Evolutionary conservation across 2,797 vertebrate species (phyloP), one percentile per base, ranked within the genome.

Genomic region (Mareca penelope): DNA sequence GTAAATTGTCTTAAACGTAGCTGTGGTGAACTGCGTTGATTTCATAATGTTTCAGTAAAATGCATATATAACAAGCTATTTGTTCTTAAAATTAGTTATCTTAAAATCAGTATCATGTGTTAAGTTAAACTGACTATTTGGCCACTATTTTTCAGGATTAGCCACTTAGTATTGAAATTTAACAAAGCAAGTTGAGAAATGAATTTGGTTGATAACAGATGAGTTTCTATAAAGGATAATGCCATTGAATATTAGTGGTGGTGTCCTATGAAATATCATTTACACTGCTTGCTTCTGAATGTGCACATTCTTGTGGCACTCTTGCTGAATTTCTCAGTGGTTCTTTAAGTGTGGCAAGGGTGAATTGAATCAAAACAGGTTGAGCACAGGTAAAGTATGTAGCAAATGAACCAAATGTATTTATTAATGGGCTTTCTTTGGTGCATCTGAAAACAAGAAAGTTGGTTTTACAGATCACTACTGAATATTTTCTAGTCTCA

Each of bases 261-360:
- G 7, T 69, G 63, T 67, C 40, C 44, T 40, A 15, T 28, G 59
- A 29, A 78, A 11, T 40, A 18, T 35, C 11, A 84, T 44, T 14
- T 12, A 5, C 46, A 0, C 24, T 35, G 40, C 71, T 19, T 60
- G 42, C 29, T 80, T 64, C 33, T 82, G n/a, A 82, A 9, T 7
- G 37, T 46, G 8, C 10, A 17, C 0, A 0, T 44, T 52, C 22
- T 42, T 13, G 10, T 65, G 33, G 2, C 9, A 4, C 24, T 70
- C 22, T 24, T 21, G 22, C 5, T 42, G 4, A 63, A 33, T 76
- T 61, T 68, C 84, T 78, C 61, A 59, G 39, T 19, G 3, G 23
- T 55, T n/a, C n/a, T 63, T 85, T 84, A 76, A 44, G 11, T 24
- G 39, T 63, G 33, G 6, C 53, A 71, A 86, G 72, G 14, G 35